Conservation (phyloP, 2,888 invertebrate genomes). For the Strigamia maritima region DNA sequence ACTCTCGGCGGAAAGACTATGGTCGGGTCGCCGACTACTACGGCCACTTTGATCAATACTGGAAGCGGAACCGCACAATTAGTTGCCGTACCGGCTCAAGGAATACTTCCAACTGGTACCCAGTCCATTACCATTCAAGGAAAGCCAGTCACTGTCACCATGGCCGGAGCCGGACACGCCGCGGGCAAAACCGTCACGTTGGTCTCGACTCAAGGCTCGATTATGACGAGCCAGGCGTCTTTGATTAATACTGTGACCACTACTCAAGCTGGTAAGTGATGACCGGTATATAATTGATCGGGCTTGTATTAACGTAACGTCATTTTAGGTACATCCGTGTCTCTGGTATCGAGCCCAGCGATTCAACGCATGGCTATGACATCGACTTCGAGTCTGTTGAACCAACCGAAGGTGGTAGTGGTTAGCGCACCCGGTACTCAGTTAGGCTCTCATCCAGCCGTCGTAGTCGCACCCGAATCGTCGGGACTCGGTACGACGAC, state of each 20-base stretch:
- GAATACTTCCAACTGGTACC: constrained; percentile 47
- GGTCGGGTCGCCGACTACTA: constrained; percentile 37
- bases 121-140: constrained; percentile 63
- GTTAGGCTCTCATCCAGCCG: constrained; percentile 29
- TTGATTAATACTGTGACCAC: constrained; percentile 41
- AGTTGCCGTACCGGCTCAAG: constrained; percentile 48
- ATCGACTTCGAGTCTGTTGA: constrained; percentile 22
- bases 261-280: constrained; percentile 38
- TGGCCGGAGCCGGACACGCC: constrained; percentile 60
- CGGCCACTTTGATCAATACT: constrained; percentile 44
- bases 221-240: constrained; percentile 36
- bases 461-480: constrained; percentile 34
- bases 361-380: constrained; percentile 29
- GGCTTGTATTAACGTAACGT: not conserved
- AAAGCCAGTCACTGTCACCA: constrained; percentile 69
- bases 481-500: constrained; percentile 24
- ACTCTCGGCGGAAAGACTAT: constrained; percentile 59
- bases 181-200: constrained; percentile 62
- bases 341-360: constrained; percentile 28
- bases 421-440: constrained; percentile 39
- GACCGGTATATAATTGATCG: not conserved
- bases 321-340: constrained; percentile 36
- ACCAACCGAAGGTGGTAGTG: constrained; percentile 41
- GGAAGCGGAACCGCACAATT: constrained; percentile 47
- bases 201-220: constrained; percentile 51